These are phyloP conservation scores for Cyclina sinensis DNA, from an alignment of 1,140 invertebrate species.

Conservation along the genomic window DNA sequence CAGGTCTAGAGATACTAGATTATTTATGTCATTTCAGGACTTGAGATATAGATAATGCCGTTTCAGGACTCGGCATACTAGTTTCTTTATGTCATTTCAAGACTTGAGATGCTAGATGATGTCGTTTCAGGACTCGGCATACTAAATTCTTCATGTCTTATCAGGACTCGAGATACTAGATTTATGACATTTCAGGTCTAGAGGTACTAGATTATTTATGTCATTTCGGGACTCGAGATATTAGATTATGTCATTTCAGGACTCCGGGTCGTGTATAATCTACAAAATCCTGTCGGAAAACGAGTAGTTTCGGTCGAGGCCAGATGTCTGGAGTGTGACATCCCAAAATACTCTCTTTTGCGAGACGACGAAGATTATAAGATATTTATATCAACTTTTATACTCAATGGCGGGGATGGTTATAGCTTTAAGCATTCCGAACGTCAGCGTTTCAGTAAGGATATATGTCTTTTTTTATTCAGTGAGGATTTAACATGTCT, in stretches of 20 bases:
- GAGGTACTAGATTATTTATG: no score
- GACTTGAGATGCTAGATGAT: no score
- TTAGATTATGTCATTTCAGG: conserved; percentile 4
- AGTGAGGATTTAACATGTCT: neutral
- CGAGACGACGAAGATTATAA: conserved; percentile 13
- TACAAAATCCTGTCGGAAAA: conserved; percentile 3
- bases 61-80: no score
- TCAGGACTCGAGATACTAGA: no score
- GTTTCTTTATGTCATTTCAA: no score
- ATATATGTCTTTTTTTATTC: neutral
- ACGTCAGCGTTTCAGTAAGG: conserved; percentile 35
- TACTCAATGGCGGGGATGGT: conserved; percentile 38
- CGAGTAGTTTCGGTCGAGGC: conserved; percentile 49
- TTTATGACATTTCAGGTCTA: no score
- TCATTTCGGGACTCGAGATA: no score
- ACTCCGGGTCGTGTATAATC: conserved; percentile 25
- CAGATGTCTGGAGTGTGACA: conserved; percentile 43
- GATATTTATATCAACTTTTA: conserved; percentile 13
- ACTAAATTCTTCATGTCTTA: no score
- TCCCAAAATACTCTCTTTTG: conserved; percentile 27
- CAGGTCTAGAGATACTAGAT: no score
- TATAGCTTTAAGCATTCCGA: neutral
- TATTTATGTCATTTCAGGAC: no score
- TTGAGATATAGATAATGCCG: no score
- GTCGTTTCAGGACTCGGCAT: no score